Evolutionary conservation across 2,797 vertebrate genomes (phyloP).

Genomic region (Gymnoscopelus braueri): DNA sequence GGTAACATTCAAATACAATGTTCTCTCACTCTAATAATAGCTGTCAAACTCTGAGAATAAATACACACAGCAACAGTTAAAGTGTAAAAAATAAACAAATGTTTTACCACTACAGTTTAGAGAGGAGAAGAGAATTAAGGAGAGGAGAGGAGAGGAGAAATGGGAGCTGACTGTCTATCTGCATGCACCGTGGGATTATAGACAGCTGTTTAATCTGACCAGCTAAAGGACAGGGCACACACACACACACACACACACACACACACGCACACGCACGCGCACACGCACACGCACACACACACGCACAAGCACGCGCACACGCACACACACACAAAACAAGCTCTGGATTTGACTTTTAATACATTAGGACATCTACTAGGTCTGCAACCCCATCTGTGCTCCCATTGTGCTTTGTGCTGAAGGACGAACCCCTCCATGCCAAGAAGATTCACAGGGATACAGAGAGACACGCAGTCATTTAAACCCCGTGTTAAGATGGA

Average conservation of each 20-base stretch:
- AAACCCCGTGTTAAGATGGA: too few species aligned
- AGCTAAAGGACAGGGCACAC: constrained; percentile 70
- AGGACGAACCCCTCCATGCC: constrained; percentile 59
- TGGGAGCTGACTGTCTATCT: constrained; percentile 57
- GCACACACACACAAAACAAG: constrained; percentile 56
- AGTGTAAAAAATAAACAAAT: too few species aligned
- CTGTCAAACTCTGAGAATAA: too few species aligned
- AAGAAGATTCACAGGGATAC: constrained; percentile 13
- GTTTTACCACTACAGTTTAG: too few species aligned
- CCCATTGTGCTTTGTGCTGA: constrained; percentile 63
- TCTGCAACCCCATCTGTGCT: constrained; percentile 78
- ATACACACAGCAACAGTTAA: too few species aligned
- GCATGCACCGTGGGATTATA: constrained; percentile 76
- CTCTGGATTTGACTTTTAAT: constrained; percentile 82
- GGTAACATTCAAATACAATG: too few species aligned
- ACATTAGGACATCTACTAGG: constrained; percentile 77
- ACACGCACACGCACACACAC: constrained; percentile 7
- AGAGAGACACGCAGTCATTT: constrained; percentile 10
- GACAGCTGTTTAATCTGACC: constrained; percentile 86
- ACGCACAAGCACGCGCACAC: constrained; percentile 10
- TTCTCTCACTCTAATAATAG: too few species aligned
- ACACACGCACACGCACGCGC: constrained; percentile 14
- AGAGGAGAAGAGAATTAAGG: constrained; percentile 5
- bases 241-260: constrained; percentile 9
- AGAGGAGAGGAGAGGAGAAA: constrained; percentile 40